These are phyloP conservation scores for Hyalella azteca DNA, from an alignment of 2,888 invertebrate genomes.

Conservation along the genomic window DNA sequence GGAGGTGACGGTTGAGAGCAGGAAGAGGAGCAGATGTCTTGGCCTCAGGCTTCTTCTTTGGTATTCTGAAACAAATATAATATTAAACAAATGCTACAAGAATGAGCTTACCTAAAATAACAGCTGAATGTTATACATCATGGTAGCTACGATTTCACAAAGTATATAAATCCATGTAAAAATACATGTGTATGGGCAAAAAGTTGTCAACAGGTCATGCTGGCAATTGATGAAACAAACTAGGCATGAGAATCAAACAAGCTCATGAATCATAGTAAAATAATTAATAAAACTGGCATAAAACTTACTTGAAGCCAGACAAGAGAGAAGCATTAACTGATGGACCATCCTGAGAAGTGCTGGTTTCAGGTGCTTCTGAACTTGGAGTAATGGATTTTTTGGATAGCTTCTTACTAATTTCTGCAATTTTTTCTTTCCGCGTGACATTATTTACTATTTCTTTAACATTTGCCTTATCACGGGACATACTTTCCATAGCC, in stretches of 20 bases:
- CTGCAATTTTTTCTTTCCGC: neutral
- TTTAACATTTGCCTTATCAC: neutral
- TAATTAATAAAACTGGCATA: neutral
- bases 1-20: neutral
- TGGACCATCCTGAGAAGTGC: neutral
- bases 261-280: neutral
- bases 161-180: no score
- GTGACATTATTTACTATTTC: neutral
- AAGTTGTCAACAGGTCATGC: no score
- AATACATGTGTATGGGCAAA: no score
- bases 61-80: conserved; percentile 17
- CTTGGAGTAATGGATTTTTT: neutral
- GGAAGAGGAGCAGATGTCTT: neutral
- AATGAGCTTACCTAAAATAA: no score
- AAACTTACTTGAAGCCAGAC: conserved; percentile 37
- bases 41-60: conserved; percentile 14
- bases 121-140: no score
- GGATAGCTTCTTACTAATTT: neutral
- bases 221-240: no score
- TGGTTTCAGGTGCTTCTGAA: neutral
- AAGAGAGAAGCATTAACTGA: neutral
- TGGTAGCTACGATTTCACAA: no score
- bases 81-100: neutral
- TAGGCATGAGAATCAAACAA: no score
- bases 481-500: neutral